Base-by-base conservation (phyloP, 2,113 vertebrate genomes). In the Gopherus evgoodei region DNA sequence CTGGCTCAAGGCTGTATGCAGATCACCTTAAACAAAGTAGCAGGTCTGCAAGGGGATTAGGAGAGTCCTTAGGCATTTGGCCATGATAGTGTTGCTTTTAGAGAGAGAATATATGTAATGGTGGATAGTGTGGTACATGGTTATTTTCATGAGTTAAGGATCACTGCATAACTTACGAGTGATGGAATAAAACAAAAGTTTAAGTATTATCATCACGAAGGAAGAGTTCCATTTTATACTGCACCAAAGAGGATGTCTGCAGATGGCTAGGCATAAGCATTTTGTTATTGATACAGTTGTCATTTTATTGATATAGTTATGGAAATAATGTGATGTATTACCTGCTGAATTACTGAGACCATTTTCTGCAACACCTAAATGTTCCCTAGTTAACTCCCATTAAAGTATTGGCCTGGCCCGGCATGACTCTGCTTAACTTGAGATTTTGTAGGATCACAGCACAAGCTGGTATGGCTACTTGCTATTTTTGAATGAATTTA, bases 211-310 rank as follows among this genome's bases (percentile, higher is more conserved):
- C 44, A 29, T 49, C 24, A 31, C 47, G 17, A 79, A 5, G 54
- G 38, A 89, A 49, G 29, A 29, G 24, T 47, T 88, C 0, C 0
- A 3, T 49, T 54, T 82, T 53, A 11, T 10, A 0, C 21, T 29
- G 0, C 0, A 1, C 44, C 38, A 0, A 0, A 0, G 44, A 81
- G 83, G 50, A 65, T 42, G 83, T 56, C 82, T 62, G 76, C 12
- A 47, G 91, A 69, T 81, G 78, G 62, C n/a, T 0, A 0, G 47
- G 81, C 0, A 0, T 31, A 47, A 69, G 86, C 42, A 78, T 88
- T 57, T 76, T 4, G 3, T 8, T 62, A 57, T 52, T 0, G 0
- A 13, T 5, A 3, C 0, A 0, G 29, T 2, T 47, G 38, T 53
- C n/a, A 38, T 72, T 5, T 22, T 72, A 21, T 72, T 72, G n/a